Conservation (phyloP, 2,888 invertebrate genomes). For the Pristionchus maxplancki region DNA sequence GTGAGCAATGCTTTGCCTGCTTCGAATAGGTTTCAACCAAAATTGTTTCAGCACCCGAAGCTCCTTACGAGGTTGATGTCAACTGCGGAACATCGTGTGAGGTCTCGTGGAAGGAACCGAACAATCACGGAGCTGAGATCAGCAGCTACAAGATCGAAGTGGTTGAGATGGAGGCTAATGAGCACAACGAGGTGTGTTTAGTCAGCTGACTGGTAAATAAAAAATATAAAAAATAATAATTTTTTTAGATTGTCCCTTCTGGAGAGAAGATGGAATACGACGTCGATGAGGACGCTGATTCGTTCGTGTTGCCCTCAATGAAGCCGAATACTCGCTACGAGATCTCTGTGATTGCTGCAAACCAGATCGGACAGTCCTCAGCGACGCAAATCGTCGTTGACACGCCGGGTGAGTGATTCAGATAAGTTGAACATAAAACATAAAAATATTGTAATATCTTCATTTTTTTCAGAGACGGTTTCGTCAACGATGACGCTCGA, state of each 20-base stretch:
- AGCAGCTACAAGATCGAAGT: constrained; percentile 60
- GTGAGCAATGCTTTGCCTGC: too few relatives aligned
- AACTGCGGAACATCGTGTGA: constrained; percentile 65
- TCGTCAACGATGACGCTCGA: constrained; percentile 22
- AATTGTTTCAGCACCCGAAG: constrained; percentile 62
- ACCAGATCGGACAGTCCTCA: constrained; percentile 88
- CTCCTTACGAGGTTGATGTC: constrained; percentile 60
- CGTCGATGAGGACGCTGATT: constrained; percentile 55
- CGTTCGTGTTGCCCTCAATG: constrained; percentile 79
- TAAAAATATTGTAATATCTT: too few relatives aligned
- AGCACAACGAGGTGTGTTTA: neutral
- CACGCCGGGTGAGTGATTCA: constrained; percentile 58
- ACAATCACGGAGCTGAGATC: constrained; percentile 67
- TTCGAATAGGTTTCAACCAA: too few relatives aligned
- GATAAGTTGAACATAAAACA: neutral
- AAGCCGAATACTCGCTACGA: constrained; percentile 88
- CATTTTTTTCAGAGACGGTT: constrained; percentile 46
- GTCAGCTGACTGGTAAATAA: too few relatives aligned
- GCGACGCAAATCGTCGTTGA: constrained; percentile 86
- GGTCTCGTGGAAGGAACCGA: constrained; percentile 69
- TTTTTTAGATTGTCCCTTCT: neutral
- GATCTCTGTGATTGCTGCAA: constrained; percentile 89
- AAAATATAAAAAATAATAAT: neutral
- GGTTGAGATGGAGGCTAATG: constrained; percentile 57
- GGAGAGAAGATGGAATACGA: constrained; percentile 51